A percentile compares a stretch with the other conserved stretches of the same genome.
phyloP scores from a whole-genome alignment of 2,113 vertebrate species.

The Rana temporaria region DNA sequence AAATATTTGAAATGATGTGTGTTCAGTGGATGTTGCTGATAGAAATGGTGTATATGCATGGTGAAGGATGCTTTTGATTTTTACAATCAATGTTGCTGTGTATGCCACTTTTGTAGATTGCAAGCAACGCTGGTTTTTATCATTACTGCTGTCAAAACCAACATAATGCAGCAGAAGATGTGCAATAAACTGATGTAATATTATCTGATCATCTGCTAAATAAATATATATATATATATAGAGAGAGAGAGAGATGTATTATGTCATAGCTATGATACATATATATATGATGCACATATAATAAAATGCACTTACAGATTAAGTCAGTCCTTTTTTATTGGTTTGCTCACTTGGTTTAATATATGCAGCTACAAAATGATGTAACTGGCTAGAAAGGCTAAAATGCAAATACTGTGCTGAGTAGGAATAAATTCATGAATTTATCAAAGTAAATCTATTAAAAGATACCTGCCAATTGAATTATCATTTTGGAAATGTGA shows the following conservation, averaged over 20 bases:
- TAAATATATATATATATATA: not conserved
- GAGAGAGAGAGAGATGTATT: not conserved
- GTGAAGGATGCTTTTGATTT: not conserved
- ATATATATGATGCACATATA: too few relatives aligned
- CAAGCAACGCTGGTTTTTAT: not conserved
- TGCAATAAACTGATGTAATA: not conserved
- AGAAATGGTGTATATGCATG: not conserved
- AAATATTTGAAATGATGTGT: not conserved
- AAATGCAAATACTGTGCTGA: not conserved
- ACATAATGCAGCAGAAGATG: constrained; percentile 7
- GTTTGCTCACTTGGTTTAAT: too few relatives aligned
- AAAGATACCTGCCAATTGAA: not conserved
- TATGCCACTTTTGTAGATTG: not conserved
- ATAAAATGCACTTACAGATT: too few relatives aligned
- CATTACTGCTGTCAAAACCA: not conserved
- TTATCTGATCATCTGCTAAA: not conserved
- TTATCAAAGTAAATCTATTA: not conserved
- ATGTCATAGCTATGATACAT: not conserved
- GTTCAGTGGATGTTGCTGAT: not conserved
- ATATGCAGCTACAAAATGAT: too few relatives aligned
- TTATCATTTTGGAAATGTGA: not conserved
- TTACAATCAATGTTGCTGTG: not conserved
- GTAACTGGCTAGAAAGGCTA: not conserved
- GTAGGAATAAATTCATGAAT: not conserved
- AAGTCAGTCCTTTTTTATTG: too few relatives aligned